phyloP scores from a whole-genome alignment of 2,113 vertebrate species.

The Rhadina sibilatrix region DNA sequence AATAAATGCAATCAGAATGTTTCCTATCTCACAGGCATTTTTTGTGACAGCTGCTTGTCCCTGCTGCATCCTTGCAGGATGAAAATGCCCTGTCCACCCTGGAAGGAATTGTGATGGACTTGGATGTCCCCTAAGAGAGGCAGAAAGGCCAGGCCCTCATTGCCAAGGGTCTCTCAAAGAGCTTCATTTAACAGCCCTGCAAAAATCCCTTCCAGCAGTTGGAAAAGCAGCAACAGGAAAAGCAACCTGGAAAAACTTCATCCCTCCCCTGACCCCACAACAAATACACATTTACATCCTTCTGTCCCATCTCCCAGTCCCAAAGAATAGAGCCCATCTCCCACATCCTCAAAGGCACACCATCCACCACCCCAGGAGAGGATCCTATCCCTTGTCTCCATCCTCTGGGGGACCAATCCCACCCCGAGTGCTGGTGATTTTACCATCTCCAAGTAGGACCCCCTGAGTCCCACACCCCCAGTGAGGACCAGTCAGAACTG shows the following conservation, averaged over 20 bases:
- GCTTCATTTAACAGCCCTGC: background rate
- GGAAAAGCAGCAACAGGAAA: background rate
- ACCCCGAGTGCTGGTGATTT: background rate
- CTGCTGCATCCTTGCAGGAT: background rate
- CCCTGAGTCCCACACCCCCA: background rate
- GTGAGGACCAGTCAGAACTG: background rate
- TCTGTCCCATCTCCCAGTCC: background rate
- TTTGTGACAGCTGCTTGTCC: background rate
- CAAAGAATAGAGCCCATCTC: background rate
- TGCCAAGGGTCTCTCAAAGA: background rate
- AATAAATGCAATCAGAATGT: constrained; percentile 22
- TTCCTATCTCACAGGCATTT: background rate
- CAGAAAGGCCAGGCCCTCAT: background rate
- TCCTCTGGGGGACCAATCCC: background rate
- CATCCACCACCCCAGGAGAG: accelerated
- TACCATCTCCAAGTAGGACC: background rate
- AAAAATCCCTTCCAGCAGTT: background rate
- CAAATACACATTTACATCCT: background rate
- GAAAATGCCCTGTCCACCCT: background rate
- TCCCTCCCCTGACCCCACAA: background rate
- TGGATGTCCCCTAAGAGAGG: background rate
- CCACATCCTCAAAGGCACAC: background rate
- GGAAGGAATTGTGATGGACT: background rate
- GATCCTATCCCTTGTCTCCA: background rate
- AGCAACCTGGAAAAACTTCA: background rate